Percentiles rank a stretch among this genome's conserved stretches.
Evolutionary conservation across 2,797 vertebrate species (phyloP).

Genomic region (Tolypeutes matacus): DNA sequence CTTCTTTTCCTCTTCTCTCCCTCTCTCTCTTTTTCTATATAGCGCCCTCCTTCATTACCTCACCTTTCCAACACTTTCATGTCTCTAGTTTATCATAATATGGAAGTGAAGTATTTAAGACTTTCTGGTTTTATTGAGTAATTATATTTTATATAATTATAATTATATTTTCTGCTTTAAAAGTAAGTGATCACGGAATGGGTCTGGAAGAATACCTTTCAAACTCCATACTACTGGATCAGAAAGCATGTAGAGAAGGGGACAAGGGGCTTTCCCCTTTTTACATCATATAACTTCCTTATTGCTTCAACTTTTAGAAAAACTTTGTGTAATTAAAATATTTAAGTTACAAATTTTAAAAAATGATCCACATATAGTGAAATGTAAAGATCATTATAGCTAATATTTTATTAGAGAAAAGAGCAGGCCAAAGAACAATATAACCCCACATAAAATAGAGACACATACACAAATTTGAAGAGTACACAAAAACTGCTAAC

Average conservation of each 20-base stretch:
- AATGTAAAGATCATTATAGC: not conserved
- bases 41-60: not conserved
- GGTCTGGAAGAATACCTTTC: conserved; percentile 5
- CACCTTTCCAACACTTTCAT: not conserved
- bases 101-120: conserved; percentile 9
- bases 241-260: not conserved
- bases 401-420: not conserved
- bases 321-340: conserved; percentile 13
- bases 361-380: not conserved
- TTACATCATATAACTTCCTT: not conserved
- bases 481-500: too few relatives aligned
- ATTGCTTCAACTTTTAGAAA: conserved; percentile 19
- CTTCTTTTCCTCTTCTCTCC: not conserved
- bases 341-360: conserved; percentile 4
- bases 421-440: not conserved
- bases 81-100: not conserved
- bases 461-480: not conserved
- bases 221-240: not conserved
- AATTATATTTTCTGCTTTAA: conserved; percentile 28
- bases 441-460: not conserved
- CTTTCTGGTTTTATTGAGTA: not conserved
- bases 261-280: not conserved
- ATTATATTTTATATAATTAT: not conserved
- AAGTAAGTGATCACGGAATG: not conserved
- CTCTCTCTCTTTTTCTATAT: not conserved